Evolutionary conservation across 2,888 invertebrate genomes (phyloP).

Genomic region (Diarsia mendica): DNA sequence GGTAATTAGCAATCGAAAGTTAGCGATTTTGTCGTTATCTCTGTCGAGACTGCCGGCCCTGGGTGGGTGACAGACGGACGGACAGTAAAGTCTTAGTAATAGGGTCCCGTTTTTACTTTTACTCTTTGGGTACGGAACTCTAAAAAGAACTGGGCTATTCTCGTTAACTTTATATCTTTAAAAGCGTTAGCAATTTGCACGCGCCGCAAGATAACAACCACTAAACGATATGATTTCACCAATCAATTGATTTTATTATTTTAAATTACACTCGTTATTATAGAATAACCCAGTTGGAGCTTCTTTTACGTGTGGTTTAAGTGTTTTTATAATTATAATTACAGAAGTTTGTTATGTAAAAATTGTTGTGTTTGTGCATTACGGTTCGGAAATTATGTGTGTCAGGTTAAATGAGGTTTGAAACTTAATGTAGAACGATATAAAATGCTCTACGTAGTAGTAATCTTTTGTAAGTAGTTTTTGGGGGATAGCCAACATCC

Average conservation of each 20-base stretch:
- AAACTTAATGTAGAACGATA: constrained; percentile 7
- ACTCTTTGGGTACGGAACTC: too few species aligned
- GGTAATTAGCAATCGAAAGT: too few species aligned
- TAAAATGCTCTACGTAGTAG: neutral
- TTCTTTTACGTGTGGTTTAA: constrained; percentile 39
- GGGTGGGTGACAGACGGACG: too few species aligned
- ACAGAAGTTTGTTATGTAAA: constrained; percentile 38
- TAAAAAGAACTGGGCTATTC: constrained; percentile 53
- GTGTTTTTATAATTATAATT: constrained; percentile 41
- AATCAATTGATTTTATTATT: constrained; percentile 58
- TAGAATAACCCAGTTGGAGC: constrained; percentile 39
- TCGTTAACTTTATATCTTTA: constrained; percentile 62
- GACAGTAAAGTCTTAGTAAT: too few species aligned
- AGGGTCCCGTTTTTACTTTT: too few species aligned
- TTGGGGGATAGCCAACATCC: neutral
- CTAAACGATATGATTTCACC: constrained; percentile 54
- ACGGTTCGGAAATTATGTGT: constrained; percentile 38
- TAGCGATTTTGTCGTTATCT: too few species aligned
- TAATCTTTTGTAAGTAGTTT: neutral
- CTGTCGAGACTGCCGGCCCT: too few species aligned
- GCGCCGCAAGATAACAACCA: constrained; percentile 49
- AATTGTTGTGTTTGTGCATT: constrained; percentile 26
- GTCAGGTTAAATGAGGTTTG: constrained; percentile 40
- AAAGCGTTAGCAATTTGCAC: constrained; percentile 62
- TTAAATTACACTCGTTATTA: constrained; percentile 54